Conservation (phyloP, 2,888 invertebrate species). For the Laothoe populi region DNA sequence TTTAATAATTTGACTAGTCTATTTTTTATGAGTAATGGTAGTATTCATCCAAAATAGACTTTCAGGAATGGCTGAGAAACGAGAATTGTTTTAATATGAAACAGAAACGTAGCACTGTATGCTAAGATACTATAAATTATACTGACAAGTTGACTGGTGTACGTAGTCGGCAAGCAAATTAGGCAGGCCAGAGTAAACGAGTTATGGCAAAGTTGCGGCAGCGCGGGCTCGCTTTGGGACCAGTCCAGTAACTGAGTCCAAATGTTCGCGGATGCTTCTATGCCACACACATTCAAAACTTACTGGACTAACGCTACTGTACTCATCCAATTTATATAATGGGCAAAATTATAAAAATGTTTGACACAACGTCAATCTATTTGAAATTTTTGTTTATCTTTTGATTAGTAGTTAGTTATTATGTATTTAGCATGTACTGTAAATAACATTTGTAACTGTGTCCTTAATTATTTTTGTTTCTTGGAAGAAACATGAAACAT, state of each 20-base stretch:
- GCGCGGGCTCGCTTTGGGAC: conserved; percentile 57
- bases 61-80: conserved; percentile 2
- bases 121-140: conserved; percentile 63
- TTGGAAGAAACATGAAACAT: conserved; percentile 46
- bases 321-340: too few species aligned
- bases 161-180: conserved; percentile 71
- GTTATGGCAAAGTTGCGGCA: conserved; percentile 70
- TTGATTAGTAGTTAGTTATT: too few species aligned
- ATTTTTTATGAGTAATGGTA: not conserved
- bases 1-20: too few species aligned
- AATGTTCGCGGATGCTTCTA: conserved; percentile 39
- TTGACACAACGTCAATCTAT: too few species aligned
- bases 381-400: too few species aligned
- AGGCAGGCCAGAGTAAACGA: conserved; percentile 73
- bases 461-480: conserved; percentile 38
- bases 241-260: conserved; percentile 45
- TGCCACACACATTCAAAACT: conserved; percentile 15
- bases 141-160: conserved; percentile 66
- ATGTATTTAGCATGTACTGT: not conserved
- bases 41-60: conserved; percentile 1
- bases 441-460: not conserved
- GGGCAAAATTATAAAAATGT: too few species aligned
- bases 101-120: conserved; percentile 38
- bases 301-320: not conserved
- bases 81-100: conserved; percentile 10